Evolutionary conservation across 2,888 invertebrate genomes (phyloP).

Genomic region (Falcaria lacertinaria): DNA sequence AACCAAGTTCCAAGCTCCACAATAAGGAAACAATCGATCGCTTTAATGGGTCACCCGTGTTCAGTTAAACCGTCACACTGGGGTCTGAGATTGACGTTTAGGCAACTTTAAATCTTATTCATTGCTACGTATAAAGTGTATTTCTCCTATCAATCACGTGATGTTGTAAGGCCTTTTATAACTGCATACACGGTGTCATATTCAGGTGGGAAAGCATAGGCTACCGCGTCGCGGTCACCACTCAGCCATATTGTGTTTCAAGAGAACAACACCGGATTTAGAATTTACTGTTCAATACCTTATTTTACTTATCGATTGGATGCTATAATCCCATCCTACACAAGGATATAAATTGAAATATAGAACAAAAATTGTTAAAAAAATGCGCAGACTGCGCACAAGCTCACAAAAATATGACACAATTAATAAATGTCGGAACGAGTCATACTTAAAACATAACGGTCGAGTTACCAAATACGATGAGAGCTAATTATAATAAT

Average conservation of each 20-base stretch:
- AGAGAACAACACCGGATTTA: conserved; percentile 61
- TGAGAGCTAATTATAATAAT: conserved; percentile 47
- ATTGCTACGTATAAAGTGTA: conserved; percentile 35
- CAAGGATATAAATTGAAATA: no score
- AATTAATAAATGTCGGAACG: conserved; percentile 49
- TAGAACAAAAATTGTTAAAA: no score
- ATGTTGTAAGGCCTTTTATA: conserved; percentile 49
- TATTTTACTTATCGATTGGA: conserved; percentile 22
- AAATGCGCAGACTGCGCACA: no score
- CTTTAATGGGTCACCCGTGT: conserved; percentile 77
- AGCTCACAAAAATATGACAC: conserved; percentile 14
- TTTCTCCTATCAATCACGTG: conserved; percentile 33
- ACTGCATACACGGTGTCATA: conserved; percentile 59
- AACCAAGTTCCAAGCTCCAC: conserved; percentile 50
- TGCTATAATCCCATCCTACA: conserved; percentile 13
- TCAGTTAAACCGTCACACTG: conserved; percentile 68
- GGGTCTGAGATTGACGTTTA: conserved; percentile 36
- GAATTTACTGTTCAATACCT: conserved; percentile 41
- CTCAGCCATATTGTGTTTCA: conserved; percentile 71
- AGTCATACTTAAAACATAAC: conserved; percentile 43
- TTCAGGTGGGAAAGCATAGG: conserved; percentile 78
- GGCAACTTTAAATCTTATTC: conserved; percentile 57
- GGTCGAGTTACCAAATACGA: conserved; percentile 35
- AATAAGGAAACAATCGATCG: conserved; percentile 79
- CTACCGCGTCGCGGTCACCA: conserved; percentile 74